A percentile compares a stretch with the other conserved stretches of the same genome.
phyloP scores from a whole-genome alignment of 2,888 invertebrate species.

The Pegoplata infirma region DNA sequence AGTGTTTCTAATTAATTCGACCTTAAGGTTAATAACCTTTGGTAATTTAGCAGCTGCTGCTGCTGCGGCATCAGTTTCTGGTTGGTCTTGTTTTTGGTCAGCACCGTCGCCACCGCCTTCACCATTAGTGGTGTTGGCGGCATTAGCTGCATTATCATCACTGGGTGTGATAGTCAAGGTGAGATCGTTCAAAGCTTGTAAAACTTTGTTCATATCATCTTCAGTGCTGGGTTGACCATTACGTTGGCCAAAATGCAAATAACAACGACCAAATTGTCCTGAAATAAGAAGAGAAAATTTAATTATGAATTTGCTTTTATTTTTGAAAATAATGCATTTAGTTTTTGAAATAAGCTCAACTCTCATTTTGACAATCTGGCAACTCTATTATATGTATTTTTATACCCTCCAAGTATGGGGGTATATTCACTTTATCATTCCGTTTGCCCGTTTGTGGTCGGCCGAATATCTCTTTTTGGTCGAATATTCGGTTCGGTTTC shows the following conservation, averaged over 20 bases:
- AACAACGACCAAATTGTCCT: conserved; percentile 84
- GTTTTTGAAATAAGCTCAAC: too few relatives aligned
- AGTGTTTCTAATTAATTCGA: conserved; percentile 73
- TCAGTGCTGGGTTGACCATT: conserved; percentile 78
- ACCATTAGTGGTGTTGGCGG: conserved; percentile 65
- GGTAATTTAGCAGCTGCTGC: conserved; percentile 35
- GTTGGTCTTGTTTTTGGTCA: conserved; percentile 59
- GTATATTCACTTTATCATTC: too few relatives aligned
- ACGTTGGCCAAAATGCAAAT: conserved; percentile 86
- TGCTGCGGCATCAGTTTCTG: conserved; percentile 8
- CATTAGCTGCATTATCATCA: conserved; percentile 46
- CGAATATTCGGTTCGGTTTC: too few relatives aligned
- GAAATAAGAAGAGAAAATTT: conserved; percentile 66
- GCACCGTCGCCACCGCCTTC: conserved; percentile 52
- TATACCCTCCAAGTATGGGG: too few relatives aligned
- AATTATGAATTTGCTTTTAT: too few relatives aligned
- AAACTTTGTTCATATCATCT: conserved; percentile 75
- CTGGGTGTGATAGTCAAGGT: conserved; percentile 71
- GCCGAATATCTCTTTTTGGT: too few relatives aligned
- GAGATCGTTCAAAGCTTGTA: conserved; percentile 75
- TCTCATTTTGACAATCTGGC: too few relatives aligned
- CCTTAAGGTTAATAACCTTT: conserved; percentile 71
- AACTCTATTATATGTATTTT: too few relatives aligned
- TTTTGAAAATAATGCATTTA: too few relatives aligned
- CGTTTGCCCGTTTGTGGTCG: too few relatives aligned